Evolutionary conservation across 2,888 invertebrate species (phyloP).

Genomic region (Matsumyia berberina): DNA sequence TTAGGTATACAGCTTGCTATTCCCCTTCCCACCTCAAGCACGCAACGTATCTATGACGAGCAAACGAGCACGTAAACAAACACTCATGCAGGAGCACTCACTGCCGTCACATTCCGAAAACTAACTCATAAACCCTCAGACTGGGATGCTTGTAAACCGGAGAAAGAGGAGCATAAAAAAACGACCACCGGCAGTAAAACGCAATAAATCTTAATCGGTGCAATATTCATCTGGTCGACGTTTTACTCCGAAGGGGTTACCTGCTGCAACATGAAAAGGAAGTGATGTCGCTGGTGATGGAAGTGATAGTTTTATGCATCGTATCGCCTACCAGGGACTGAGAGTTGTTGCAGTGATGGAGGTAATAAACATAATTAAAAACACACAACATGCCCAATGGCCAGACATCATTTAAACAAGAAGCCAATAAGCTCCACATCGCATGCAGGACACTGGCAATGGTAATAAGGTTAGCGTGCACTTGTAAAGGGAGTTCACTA

Average conservation of each 20-base stretch:
- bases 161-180: conserved; percentile 16
- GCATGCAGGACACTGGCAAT: no score
- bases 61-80: conserved; percentile 52
- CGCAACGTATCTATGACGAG: conserved; percentile 30
- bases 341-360: conserved; percentile 24
- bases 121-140: conserved; percentile 26
- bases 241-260: not conserved
- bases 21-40: not conserved
- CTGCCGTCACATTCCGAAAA: conserved; percentile 11
- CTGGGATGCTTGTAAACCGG: conserved; percentile 11
- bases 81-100: conserved; percentile 6
- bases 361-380: conserved; percentile 32
- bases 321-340: not conserved
- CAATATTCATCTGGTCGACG: conserved; percentile 43
- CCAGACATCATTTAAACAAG: not conserved
- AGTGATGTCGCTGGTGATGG: not conserved
- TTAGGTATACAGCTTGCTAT: not conserved
- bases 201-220: conserved; percentile 71
- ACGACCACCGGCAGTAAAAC: conserved; percentile 38
- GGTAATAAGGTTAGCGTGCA: no score
- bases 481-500: no score
- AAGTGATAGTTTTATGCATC: conserved; percentile 23
- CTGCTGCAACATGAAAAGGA: not conserved
- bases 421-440: not conserved
- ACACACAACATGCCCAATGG: conserved; percentile 13